A percentile compares a stretch with the other conserved stretches of the same genome.
Evolutionary conservation across 92 coral and sea anemone species (phyloP).

Genomic region (Epizoanthus ramosus): DNA sequence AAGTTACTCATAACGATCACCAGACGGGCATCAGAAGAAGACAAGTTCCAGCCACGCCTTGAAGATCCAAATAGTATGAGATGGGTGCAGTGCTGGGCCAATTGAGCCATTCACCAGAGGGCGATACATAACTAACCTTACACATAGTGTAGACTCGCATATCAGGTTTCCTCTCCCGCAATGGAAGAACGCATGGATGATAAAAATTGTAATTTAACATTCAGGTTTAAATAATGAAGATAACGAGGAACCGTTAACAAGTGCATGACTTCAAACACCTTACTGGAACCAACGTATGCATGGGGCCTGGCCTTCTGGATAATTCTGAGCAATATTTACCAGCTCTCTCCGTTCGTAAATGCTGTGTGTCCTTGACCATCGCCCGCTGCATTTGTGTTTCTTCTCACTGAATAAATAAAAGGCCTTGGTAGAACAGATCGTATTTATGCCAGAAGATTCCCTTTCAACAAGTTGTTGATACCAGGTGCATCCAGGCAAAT

Average conservation of each 20-base stretch:
- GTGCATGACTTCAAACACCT: neutral
- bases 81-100: too few relatives aligned
- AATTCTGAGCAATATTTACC: neutral
- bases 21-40: too few relatives aligned
- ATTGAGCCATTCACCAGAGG: constrained; percentile 1
- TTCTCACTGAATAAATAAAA: too few relatives aligned
- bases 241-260: neutral
- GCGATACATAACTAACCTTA: constrained; percentile 40
- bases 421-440: too few relatives aligned
- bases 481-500: neutral
- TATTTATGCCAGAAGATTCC: too few relatives aligned
- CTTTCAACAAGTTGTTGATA: neutral
- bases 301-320: neutral
- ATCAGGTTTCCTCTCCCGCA: constrained; percentile 16
- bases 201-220: neutral
- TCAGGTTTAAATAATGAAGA: constrained; percentile 13
- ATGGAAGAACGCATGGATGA: constrained; percentile 12
- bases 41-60: too few relatives aligned
- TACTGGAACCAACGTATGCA: neutral
- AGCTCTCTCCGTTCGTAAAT: neutral
- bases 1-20: too few relatives aligned
- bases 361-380: too few relatives aligned
- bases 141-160: constrained; percentile 72
- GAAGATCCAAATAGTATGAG: too few relatives aligned
- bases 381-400: too few relatives aligned